Base-by-base conservation (phyloP, 1,140 invertebrate genomes). In the Cyclina sinensis region DNA sequence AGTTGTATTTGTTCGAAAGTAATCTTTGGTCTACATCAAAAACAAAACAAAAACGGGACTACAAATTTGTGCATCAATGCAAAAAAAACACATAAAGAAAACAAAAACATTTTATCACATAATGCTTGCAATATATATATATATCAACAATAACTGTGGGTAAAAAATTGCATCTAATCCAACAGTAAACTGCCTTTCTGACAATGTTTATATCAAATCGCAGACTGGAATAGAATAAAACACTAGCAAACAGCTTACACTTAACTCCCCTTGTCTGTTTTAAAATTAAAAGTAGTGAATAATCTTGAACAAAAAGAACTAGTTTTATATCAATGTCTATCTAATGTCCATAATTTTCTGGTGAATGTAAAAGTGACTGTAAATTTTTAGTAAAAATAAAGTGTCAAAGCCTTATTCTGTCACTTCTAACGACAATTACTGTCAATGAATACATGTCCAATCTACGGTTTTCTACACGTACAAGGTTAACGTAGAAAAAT, bases 31-130 rank as follows among this genome's bases (percentile, higher is more conserved):
- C 43, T n/a, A n/a, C n/a, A n/a, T n/a, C n/a, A n/a, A 27, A 78
- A 78, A 78, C 39, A 70, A 70, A 70, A 14, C 16, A 51, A 78
- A 43, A 54, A 78, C 9, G 3, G n/a, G n/a, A n/a, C 73, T 78
- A 78, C 27, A 3, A 48, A 48, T n/a, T n/a, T 78, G 39, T 51
- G 73, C 27, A 51, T 54, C 39, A 46, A 78, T 48, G 24, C 39
- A 70, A 70, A 30, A 37, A 37, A 24, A 70, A n/a, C n/a, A n/a
- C n/a, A n/a, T n/a, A n/a, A n/a, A n/a, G n/a, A 78, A 81, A 81
- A 37, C 30, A 81, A 81, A n/a, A 62, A 54, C 21, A 79, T 27
- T 14, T 43, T 81, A 81, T 81, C 79, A 81, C 79, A 81, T 81
- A 81, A 62, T 81, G 79, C 79, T 81, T 81, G 35, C 65, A 81